A percentile compares a stretch with the other conserved stretches of the same genome.
These are phyloP conservation scores for Mystacides longicornis DNA, from an alignment of 2,888 invertebrate species.

Conservation along the genomic window DNA sequence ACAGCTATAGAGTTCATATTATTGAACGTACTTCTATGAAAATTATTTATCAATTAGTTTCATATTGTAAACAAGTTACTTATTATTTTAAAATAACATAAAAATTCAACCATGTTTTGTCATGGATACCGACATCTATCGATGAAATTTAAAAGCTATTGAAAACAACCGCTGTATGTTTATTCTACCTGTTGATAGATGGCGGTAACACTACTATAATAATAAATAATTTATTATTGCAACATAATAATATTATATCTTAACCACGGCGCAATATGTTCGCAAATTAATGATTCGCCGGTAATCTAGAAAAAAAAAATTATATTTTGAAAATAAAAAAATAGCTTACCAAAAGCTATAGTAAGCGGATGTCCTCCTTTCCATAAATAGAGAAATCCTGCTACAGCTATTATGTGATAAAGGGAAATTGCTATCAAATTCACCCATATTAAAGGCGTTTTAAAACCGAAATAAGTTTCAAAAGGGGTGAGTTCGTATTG, in stretches of 20 bases:
- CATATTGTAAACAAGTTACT: no score
- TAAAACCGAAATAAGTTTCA: constrained; percentile 4
- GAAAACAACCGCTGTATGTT: neutral
- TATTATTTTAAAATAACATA: no score
- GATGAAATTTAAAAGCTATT: neutral
- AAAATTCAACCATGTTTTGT: no score
- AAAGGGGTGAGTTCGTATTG: neutral
- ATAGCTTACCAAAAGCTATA: constrained; percentile 53
- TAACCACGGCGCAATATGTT: no score
- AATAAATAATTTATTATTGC: no score
- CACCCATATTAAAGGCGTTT: constrained; percentile 56
- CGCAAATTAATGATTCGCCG: neutral
- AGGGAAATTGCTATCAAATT: constrained; percentile 49
- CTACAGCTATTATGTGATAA: constrained; percentile 43
- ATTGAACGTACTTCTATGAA: no score
- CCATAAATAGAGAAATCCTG: constrained; percentile 34
- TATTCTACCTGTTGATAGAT: neutral
- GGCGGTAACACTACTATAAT: neutral
- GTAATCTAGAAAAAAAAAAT: neutral
- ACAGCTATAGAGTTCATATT: no score
- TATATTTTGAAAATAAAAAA: neutral
- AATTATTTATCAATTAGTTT: no score
- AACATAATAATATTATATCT: no score
- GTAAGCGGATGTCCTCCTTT: constrained; percentile 38
- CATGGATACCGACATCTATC: neutral